Percentiles rank a stretch among this genome's conserved stretches.
phyloP scores from a whole-genome alignment of 1,140 invertebrate species.

The Pseudomyrmex pallidus region DNA sequence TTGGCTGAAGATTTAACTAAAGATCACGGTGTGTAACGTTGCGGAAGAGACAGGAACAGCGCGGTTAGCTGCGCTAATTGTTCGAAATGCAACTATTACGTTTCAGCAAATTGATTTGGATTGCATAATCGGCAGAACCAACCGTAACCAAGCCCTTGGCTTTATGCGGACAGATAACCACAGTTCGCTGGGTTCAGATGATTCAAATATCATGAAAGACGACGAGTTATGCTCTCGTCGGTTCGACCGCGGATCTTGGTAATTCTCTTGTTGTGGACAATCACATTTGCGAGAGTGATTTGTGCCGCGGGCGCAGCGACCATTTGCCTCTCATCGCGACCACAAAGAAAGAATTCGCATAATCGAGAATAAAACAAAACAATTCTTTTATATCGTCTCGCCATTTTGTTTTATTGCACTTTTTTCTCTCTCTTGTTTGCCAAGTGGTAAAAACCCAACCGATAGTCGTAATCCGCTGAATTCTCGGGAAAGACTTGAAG shows the following conservation, averaged over 20 bases:
- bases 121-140: slow-evolving; percentile 28
- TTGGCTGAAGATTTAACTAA: background rate
- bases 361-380: background rate
- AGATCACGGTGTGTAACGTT: background rate
- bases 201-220: slow-evolving; percentile 46
- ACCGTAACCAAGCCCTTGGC: slow-evolving; percentile 1
- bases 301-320: background rate
- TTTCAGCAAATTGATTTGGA: slow-evolving; percentile 29
- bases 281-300: background rate
- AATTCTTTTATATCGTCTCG: background rate
- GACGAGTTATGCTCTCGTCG: background rate
- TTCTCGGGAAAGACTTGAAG: slow-evolving; percentile 8
- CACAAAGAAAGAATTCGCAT: too few relatives aligned
- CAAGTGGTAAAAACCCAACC: background rate
- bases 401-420: background rate
- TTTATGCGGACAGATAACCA: slow-evolving; percentile 41
- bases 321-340: background rate
- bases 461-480: slow-evolving; percentile 13
- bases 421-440: slow-evolving; percentile 3
- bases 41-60: background rate
- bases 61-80: slow-evolving; percentile 3
- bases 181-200: slow-evolving; percentile 14
- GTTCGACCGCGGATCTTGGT: slow-evolving; percentile 6
- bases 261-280: background rate
- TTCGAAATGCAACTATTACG: slow-evolving; percentile 38